Conservation (phyloP, 2,113 vertebrate genomes). For the Xenus cinereus region DNA sequence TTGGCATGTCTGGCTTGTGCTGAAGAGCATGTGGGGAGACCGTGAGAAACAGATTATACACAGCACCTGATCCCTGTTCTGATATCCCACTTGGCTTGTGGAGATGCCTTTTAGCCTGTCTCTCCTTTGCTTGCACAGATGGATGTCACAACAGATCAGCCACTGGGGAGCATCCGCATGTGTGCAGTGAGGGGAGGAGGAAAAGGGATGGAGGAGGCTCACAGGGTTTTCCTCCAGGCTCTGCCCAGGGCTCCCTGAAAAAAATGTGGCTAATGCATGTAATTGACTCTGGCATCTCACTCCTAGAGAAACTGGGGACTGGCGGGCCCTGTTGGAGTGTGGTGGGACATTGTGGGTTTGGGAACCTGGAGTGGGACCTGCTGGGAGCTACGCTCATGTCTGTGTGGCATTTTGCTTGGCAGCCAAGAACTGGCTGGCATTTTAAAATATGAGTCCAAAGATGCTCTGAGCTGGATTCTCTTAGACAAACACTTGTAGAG, state of each 20-base stretch:
- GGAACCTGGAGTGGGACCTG: background rate
- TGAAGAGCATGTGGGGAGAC: background rate
- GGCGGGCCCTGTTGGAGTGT: background rate
- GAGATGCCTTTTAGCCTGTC: background rate
- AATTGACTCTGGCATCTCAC: background rate
- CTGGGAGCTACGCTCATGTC: rapidly evolving
- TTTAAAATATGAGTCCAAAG: background rate
- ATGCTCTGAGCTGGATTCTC: background rate
- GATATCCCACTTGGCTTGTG: background rate
- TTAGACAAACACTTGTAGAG: background rate
- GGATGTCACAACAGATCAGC: background rate
- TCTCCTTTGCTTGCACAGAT: background rate
- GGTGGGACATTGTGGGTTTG: background rate
- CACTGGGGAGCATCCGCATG: background rate
- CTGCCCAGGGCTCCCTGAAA: background rate
- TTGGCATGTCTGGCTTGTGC: background rate
- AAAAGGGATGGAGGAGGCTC: background rate
- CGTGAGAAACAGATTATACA: background rate
- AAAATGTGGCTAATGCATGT: rapidly evolving
- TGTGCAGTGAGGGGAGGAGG: rapidly evolving
- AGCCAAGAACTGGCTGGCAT: background rate
- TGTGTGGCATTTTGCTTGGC: background rate
- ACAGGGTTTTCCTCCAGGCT: background rate
- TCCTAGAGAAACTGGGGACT: background rate
- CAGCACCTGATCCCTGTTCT: background rate